Evolutionary conservation across 1,140 invertebrate species (phyloP), one percentile per base, ranked within the genome.

Genomic region (Anagrus nilaparvatae): DNA sequence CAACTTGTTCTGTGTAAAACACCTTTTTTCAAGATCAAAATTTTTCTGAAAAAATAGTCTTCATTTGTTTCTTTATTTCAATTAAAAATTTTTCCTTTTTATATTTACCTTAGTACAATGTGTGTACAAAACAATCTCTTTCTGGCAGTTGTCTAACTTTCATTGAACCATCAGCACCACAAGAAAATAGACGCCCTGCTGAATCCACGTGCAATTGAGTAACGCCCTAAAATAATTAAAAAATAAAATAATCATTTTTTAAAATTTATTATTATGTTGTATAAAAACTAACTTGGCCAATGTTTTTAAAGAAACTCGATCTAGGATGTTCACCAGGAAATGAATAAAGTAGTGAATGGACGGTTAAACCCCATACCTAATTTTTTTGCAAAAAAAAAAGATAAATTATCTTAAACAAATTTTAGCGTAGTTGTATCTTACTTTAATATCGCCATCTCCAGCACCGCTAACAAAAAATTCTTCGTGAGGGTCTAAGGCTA

Each of bases 391-490:
- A 30, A 41, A 36, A 42, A 40, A 21, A 17, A 8, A 38, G 35
- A 43, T 24, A 18, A 25, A 29, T 35, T 34, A 35, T 39, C 23
- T 44, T 40, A 21, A 28, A 42, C 40, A 39, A n/a, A n/a, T n/a
- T n/a, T n/a, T n/a, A n/a, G n/a, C n/a, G n/a, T n/a, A n/a, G n/a
- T n/a, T n/a, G n/a, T n/a, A n/a, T n/a, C n/a, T 46, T 65, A 96
- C 94, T 80, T 98, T 98, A 48, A 99, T 95, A 69, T 98, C 93
- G 17, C 96, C 96, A 67, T 99, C 95, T n/a, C 91, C 88, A 27
- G 94, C 89, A 24, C 95, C 96, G 40, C 94, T 94, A 7, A 92
- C 91, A 66, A 97, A 97, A 65, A 88, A 90, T 67, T 98, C 93
- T 70, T 98, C 92, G 38, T 84, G 79, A 0, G 89, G 87, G 72